Conservation (phyloP, 2,888 invertebrate genomes). For the Laothoe populi region DNA sequence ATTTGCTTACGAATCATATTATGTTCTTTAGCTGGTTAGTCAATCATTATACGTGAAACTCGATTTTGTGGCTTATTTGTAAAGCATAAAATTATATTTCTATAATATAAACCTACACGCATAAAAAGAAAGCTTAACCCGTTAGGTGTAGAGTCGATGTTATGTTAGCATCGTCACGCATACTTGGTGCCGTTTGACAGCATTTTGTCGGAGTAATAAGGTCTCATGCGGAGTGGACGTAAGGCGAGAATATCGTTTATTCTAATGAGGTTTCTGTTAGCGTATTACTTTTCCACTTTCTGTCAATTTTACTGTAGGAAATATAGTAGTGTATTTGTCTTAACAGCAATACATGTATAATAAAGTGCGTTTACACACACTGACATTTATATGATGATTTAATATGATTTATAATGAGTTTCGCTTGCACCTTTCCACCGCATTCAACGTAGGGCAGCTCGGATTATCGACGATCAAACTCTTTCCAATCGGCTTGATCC, state of each 20-base stretch:
- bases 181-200: conserved; percentile 75
- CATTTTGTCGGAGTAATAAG: conserved; percentile 84
- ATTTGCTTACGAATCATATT: too few relatives aligned
- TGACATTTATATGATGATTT: background rate
- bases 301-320: background rate
- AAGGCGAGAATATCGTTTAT: conserved; percentile 84
- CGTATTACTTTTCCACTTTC: conserved; percentile 23
- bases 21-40: conserved; percentile 56
- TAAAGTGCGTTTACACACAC: background rate
- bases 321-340: background rate
- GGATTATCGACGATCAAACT: too few relatives aligned
- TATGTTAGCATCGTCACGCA: conserved; percentile 31
- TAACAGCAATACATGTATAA: too few relatives aligned
- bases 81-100: conserved; percentile 55
- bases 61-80: conserved; percentile 51
- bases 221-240: conserved; percentile 81
- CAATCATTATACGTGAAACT: conserved; percentile 53
- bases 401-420: too few relatives aligned
- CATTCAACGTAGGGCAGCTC: too few relatives aligned
- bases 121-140: conserved; percentile 52
- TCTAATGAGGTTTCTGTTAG: conserved; percentile 77
- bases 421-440: too few relatives aligned
- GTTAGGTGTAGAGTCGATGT: conserved; percentile 50
- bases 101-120: conserved; percentile 33
- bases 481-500: too few relatives aligned